Base-by-base conservation (phyloP, 2,113 vertebrate genomes). In the Onychostruthus taczanowskii region DNA sequence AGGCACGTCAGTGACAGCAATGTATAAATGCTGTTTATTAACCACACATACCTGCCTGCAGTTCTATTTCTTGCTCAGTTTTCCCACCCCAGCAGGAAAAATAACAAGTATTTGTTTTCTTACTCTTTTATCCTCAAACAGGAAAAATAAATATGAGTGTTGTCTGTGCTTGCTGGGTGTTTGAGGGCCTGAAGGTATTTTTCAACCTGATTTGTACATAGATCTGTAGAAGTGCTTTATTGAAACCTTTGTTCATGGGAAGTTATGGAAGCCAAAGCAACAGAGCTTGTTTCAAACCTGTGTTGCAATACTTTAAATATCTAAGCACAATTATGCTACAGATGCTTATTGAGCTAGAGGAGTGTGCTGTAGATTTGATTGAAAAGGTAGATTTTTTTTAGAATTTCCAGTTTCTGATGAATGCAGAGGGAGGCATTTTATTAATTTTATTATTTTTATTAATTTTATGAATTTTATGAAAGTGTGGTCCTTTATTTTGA, bases 371-470 rank as follows among this genome's bases (percentile, higher is more conserved):
- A 91, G 85, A 63, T 90, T 85, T 97, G 93, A 94, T 97, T 85
- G 35, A 22, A 84, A 61, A 95, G 46, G 90, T 97, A 58, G 62
- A 87, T 96, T 92, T 97, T 94, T 90, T 90, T 97, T 97, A 91
- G 96, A 94, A 94, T 97, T 94, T 83, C 84, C n/a, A 46, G 28
- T 84, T 77, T 94, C 89, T 89, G 64, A 88, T 62, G 76, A 94
- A 89, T 18, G n/a, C 92, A 96, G 95, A 97, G 52, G 94, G 66
- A 95, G 46, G 23, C 87, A 55, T 77, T 93, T 74, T 39, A 64
- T 52, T 21, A 62, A 75, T 81, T 26, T 64, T 44, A 44, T 46
- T 30, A 87, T 49, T 77, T 92, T 74, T 37, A 64, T 50, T 17
- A 44, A 49, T 24, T 24, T 58, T 35, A 58, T n/a, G 18, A 89